Evolutionary conservation across 2,797 vertebrate genomes (phyloP).

Genomic region (Dendrocincla fuliginosa): DNA sequence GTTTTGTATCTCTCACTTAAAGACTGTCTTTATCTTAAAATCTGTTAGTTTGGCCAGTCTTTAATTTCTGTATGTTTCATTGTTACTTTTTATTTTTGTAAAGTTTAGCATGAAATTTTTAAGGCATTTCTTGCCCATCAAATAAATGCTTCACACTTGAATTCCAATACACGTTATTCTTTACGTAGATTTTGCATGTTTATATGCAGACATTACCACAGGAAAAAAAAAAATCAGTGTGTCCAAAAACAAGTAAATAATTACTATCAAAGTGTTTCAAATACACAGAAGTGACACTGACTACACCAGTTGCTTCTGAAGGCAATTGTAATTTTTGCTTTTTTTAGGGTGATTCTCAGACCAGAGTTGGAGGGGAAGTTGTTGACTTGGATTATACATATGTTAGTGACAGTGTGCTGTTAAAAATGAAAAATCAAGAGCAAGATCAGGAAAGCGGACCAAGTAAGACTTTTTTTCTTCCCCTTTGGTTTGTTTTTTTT

Average conservation of each 20-base stretch:
- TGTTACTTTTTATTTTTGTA: not conserved
- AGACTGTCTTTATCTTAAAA: not conserved
- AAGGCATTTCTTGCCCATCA: not conserved
- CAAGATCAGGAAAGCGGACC: slow-evolving; percentile 53
- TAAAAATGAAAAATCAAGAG: slow-evolving; percentile 75
- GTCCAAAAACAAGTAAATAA: not conserved
- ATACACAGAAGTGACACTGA: not conserved
- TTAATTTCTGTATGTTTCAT: not conserved
- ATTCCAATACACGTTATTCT: not conserved
- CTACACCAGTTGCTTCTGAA: not conserved
- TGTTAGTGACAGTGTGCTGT: slow-evolving; percentile 88
- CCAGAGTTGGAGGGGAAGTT: slow-evolving; percentile 73
- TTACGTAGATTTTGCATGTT: not conserved
- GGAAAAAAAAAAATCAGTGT: not conserved
- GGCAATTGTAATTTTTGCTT: not conserved
- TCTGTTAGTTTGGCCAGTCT: not conserved
- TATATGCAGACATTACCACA: not conserved
- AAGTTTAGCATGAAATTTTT: not conserved
- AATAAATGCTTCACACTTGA: not conserved
- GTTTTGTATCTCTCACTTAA: not conserved
- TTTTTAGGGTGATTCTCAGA: slow-evolving; percentile 62
- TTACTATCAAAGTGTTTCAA: not conserved
- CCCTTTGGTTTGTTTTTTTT: not conserved
- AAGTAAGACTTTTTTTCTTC: slow-evolving; percentile 64
- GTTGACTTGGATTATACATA: slow-evolving; percentile 89